Conservation (phyloP, 1,140 invertebrate species). For the Drosophila nasuta region DNA sequence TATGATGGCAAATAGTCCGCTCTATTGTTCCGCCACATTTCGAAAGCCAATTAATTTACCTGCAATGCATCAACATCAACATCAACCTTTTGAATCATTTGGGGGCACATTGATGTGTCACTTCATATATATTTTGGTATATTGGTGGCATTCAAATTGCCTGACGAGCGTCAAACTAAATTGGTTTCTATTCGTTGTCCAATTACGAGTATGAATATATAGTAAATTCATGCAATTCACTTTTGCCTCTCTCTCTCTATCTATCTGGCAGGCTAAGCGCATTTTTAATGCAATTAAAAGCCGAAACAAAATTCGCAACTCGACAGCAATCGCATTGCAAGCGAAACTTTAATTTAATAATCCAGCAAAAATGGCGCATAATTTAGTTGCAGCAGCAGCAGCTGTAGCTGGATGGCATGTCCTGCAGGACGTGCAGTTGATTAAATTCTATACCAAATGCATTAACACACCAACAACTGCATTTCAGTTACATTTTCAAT, state of each 20-base stretch:
- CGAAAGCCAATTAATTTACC: conserved; percentile 54
- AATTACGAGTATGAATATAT: conserved; percentile 1
- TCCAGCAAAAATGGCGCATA: conserved; percentile 52
- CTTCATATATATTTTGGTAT: not conserved
- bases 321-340: conserved; percentile 26
- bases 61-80: not conserved
- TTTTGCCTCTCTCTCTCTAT: conserved; percentile 1
- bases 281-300: conserved; percentile 70
- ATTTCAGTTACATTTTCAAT: conserved; percentile 29
- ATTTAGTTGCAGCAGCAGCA: conserved; percentile 33
- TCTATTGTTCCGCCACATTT: conserved; percentile 41
- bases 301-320: conserved; percentile 26
- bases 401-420: not conserved
- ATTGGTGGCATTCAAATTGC: not conserved
- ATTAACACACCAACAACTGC: conserved; percentile 6
- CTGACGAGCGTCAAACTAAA: not conserved
- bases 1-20: conserved; percentile 26
- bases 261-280: conserved; percentile 22
- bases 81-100: not conserved
- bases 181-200: not conserved
- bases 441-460: conserved; percentile 59
- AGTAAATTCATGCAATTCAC: conserved; percentile 18
- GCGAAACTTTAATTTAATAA: conserved; percentile 59
- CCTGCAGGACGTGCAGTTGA: conserved; percentile 44
- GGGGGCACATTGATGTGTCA: too few relatives aligned